These are phyloP conservation scores for Lochmaea capreae DNA, from an alignment of 2,888 invertebrate genomes.

Conservation along the genomic window DNA sequence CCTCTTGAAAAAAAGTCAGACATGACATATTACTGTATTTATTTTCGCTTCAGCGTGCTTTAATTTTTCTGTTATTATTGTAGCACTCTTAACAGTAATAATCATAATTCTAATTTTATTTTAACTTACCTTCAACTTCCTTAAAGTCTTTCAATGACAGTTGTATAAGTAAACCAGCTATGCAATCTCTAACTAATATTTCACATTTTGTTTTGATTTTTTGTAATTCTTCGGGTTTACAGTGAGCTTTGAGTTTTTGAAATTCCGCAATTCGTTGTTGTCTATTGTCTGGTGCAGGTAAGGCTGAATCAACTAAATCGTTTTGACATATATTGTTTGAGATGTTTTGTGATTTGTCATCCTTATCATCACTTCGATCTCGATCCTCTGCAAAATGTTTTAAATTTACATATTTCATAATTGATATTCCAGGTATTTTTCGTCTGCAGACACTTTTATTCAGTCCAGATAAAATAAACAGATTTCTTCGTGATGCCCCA, in stretches of 20 bases:
- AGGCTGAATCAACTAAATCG: slow-evolving; percentile 77
- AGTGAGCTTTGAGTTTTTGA: slow-evolving; percentile 81
- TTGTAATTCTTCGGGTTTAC: slow-evolving; percentile 82
- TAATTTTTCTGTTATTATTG: too few relatives aligned
- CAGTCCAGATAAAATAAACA: too few relatives aligned
- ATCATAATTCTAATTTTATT: too few relatives aligned
- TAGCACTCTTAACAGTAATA: too few relatives aligned
- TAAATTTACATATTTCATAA: background rate
- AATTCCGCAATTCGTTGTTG: slow-evolving; percentile 76
- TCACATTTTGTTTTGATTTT: slow-evolving; percentile 72
- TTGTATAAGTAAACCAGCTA: slow-evolving; percentile 82
- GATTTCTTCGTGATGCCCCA: too few relatives aligned
- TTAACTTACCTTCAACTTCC: slow-evolving; percentile 81
- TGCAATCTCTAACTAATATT: slow-evolving; percentile 83
- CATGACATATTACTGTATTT: too few relatives aligned
- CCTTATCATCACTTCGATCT: slow-evolving; percentile 53
- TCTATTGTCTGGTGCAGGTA: slow-evolving; percentile 75
- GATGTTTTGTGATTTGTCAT: slow-evolving; percentile 59
- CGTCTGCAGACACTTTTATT: too few relatives aligned
- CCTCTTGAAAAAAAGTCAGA: too few relatives aligned
- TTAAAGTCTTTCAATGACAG: slow-evolving; percentile 86
- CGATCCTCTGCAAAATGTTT: slow-evolving; percentile 51
- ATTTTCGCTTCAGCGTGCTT: too few relatives aligned
- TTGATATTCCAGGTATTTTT: background rate
- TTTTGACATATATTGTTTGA: slow-evolving; percentile 69